Evolutionary conservation across 2,113 vertebrate species (phyloP).

Genomic region (Gavia stellata): DNA sequence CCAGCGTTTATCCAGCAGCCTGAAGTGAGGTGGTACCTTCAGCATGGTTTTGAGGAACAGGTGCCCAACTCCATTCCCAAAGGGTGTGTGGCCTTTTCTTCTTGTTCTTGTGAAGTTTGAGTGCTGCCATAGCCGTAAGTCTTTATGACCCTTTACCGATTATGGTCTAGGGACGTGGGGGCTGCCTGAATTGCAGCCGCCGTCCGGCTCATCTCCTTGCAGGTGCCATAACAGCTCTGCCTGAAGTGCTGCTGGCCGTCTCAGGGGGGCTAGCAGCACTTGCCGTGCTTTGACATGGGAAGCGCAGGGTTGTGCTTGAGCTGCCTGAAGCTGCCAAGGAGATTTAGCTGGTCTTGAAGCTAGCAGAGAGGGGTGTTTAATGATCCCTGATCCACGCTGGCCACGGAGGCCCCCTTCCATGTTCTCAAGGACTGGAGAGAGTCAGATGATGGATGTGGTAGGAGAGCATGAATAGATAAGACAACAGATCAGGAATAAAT

Average conservation of each 20-base stretch:
- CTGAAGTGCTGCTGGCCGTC: background rate
- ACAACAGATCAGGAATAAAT: background rate
- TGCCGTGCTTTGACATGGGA: rapidly evolving
- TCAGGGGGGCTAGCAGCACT: background rate
- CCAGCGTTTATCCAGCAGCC: background rate
- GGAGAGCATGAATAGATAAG: background rate
- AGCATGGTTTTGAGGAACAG: background rate
- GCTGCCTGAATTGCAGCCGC: background rate
- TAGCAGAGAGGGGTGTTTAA: background rate
- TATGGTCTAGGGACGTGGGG: no score
- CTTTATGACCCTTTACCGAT: background rate
- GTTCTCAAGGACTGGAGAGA: background rate
- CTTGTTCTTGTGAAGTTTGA: background rate
- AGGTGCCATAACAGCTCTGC: rapidly evolving
- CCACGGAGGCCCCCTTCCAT: background rate
- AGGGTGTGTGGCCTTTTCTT: background rate
- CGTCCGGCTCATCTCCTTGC: background rate
- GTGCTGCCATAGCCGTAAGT: rapidly evolving
- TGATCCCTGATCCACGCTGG: background rate
- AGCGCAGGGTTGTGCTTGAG: background rate
- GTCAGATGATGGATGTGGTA: background rate
- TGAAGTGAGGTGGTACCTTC: background rate
- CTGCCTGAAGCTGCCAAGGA: background rate
- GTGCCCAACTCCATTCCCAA: background rate
- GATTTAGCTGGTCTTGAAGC: background rate